These are phyloP conservation scores for Nannoperca obscura DNA, from an alignment of 2,797 vertebrate genomes.

Conservation along the genomic window DNA sequence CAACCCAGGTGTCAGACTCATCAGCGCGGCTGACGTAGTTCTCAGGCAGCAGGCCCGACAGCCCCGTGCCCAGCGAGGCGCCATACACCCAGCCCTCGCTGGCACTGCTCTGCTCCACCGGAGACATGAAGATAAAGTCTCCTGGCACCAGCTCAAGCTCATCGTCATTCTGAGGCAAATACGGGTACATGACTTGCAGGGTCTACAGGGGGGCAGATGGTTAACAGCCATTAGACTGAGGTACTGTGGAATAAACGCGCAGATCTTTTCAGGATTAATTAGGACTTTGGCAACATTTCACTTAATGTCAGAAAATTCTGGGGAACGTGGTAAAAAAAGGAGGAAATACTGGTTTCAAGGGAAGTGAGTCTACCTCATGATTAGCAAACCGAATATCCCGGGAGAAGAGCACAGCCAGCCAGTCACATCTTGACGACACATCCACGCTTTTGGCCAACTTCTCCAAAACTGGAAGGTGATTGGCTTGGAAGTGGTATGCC, in stretches of 20 bases:
- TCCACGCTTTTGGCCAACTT: constrained; percentile 94
- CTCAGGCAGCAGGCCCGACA: constrained; percentile 95
- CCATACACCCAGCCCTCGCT: constrained; percentile 98
- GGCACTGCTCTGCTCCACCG: constrained; percentile 92
- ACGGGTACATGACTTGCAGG: constrained; percentile 97
- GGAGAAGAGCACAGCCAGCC: constrained; percentile 95
- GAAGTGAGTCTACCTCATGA: constrained; percentile 88
- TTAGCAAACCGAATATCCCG: constrained; percentile 97
- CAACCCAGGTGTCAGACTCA: constrained; percentile 97
- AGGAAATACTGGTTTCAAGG: not conserved
- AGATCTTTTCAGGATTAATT: not conserved
- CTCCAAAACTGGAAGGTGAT: constrained; percentile 91
- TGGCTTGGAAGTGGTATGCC: constrained; percentile 97
- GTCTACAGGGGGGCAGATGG: constrained; percentile 83
- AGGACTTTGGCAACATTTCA: not conserved
- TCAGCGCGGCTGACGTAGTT: constrained; percentile 96
- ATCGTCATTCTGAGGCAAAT: constrained; percentile 95
- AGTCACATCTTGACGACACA: constrained; percentile 92
- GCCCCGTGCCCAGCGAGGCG: constrained; percentile 92
- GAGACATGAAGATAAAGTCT: constrained; percentile 98
- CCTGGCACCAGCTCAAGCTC: constrained; percentile 94
- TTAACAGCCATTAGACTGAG: constrained; percentile 11
- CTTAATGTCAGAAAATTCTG: not conserved
- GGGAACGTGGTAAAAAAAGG: not conserved
- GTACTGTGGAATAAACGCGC: too few species aligned